Evolutionary conservation across 2,797 vertebrate species (phyloP).

Genomic region (Onychomys torridus): DNA sequence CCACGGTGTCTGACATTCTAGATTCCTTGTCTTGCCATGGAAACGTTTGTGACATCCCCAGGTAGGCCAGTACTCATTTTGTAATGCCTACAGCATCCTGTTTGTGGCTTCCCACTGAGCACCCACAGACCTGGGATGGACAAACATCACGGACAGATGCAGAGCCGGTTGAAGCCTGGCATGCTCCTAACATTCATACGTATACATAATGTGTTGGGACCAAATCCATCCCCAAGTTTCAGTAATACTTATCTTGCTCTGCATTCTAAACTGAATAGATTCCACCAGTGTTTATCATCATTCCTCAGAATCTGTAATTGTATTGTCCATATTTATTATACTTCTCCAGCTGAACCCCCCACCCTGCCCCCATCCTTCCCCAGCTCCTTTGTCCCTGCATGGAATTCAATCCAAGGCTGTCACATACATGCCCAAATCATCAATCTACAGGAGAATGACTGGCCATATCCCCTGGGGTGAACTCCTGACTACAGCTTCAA

Average conservation of each 20-base stretch:
- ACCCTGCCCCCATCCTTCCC: neutral
- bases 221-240: neutral
- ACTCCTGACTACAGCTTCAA: neutral
- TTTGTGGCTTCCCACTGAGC: neutral
- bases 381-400: no score
- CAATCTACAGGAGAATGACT: neutral
- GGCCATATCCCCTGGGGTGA: neutral
- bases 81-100: neutral
- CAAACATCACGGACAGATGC: no score
- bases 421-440: neutral
- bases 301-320: neutral
- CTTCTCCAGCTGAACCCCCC: neutral
- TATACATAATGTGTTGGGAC: neutral
- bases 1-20: neutral
- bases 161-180: neutral
- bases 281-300: neutral
- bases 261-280: neutral
- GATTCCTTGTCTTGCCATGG: neutral
- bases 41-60: constrained; percentile 27
- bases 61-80: neutral
- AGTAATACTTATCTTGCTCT: neutral
- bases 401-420: neutral
- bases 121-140: no score
- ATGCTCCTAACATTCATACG: neutral
- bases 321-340: neutral